Base-by-base conservation (phyloP, 2,113 vertebrate genomes). In the Caranx melampygus region DNA sequence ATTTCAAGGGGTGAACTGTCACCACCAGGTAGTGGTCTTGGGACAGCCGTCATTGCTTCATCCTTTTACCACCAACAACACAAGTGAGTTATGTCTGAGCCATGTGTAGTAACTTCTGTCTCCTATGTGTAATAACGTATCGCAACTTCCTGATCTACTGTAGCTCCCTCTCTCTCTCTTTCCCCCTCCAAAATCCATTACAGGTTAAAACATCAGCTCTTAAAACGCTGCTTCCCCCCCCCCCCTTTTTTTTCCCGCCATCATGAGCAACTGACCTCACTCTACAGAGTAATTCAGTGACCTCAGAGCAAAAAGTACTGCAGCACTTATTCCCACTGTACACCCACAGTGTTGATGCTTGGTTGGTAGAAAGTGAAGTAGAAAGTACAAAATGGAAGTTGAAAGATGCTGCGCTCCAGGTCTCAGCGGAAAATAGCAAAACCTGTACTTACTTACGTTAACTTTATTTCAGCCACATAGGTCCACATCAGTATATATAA, bases 251-350 rank as follows among this genome's bases (percentile, higher is more conserved):
- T 62, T 66, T 71, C 40, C 78, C 65, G 31, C 42, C 75, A 83
- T 69, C 57, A 72, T 42, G 40, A 80, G 52, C 18, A 31, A 52
- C 81, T 90, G 85, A 90, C 81, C 79, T 88, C 62, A 73, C 80
- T 75, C 60, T 21, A 72, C 51, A 26, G 26, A 77, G 60, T 51
- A 59, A 59, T 77, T 83, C 42, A 63, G 44, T 75, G 76, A 89
- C 88, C 79, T 87, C 64, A 51, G 75, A 76, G 77, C 40, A 68
- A 68, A 84, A 84, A 85, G 69, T 16, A 69, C 71, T 68, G 71
- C 70, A 76, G 70, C 68, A 80, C 49, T 73, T 67, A 62, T 71
- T 80, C 73, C 49, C n/a, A 0, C 52, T 54, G 58, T 14, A 13
- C 33, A 21, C 55, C 35, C 47, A 26, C 58, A 51, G 21, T 58